Percentiles rank a stretch among this genome's conserved stretches.
Evolutionary conservation across 2,888 invertebrate genomes (phyloP).

Genomic region (Dastarcus helophoroides): DNA sequence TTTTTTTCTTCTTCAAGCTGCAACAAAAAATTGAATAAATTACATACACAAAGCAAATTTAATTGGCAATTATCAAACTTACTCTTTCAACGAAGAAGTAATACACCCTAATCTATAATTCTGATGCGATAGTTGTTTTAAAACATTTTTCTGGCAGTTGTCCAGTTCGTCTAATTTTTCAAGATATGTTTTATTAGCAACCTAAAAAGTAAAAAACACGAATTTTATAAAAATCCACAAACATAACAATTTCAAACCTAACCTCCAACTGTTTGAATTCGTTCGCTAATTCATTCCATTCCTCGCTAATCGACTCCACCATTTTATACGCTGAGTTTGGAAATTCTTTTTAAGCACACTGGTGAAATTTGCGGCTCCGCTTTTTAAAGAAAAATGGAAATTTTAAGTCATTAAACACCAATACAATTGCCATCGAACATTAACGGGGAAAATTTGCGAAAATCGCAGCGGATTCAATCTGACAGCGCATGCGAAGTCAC

Average conservation of each 20-base stretch:
- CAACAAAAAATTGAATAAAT: constrained; percentile 8
- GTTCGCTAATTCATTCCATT: constrained; percentile 67
- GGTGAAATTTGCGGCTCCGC: too few relatives aligned
- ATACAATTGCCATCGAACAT: too few relatives aligned
- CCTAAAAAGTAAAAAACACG: constrained; percentile 40
- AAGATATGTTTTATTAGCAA: constrained; percentile 70
- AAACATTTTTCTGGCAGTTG: constrained; percentile 73
- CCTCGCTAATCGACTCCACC: constrained; percentile 34
- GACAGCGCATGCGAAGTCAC: too few relatives aligned
- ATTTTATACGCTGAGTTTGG: constrained; percentile 21
- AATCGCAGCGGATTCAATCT: too few relatives aligned
- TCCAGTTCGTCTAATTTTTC: constrained; percentile 76
- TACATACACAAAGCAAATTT: constrained; percentile 3
- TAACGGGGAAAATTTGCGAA: too few relatives aligned
- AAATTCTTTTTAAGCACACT: too few relatives aligned
- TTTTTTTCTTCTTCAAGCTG: constrained; percentile 29
- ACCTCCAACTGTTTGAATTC: constrained; percentile 80
- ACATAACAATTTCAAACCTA: constrained; percentile 21
- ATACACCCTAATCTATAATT: constrained; percentile 81
- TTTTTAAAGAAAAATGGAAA: too few relatives aligned
- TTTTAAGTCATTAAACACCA: too few relatives aligned
- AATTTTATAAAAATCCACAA: neutral
- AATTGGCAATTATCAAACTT: constrained; percentile 33
- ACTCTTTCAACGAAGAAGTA: constrained; percentile 67
- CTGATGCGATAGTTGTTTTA: constrained; percentile 83